Percentiles rank a stretch among this genome's conserved stretches.
These are phyloP conservation scores for Desoria tigrina DNA, from an alignment of 2,888 invertebrate species.

Conservation along the genomic window DNA sequence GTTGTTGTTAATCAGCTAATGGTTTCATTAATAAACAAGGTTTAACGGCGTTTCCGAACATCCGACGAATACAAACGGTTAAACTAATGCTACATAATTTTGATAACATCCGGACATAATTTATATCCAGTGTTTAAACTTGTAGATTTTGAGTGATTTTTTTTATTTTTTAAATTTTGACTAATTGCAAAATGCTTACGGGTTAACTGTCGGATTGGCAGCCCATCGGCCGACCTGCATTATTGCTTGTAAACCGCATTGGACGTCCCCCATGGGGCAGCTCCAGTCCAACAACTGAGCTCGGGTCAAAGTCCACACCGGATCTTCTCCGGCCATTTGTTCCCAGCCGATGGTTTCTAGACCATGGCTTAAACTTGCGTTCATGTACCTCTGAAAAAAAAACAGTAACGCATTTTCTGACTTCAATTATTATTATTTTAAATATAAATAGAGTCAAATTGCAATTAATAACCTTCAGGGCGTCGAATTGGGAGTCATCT, in stretches of 20 bases:
- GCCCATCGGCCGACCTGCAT: background rate
- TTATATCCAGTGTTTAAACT: too few relatives aligned
- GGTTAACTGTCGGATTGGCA: conserved; percentile 4
- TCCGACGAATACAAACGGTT: too few relatives aligned
- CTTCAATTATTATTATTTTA: too few relatives aligned
- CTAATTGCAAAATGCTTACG: conserved; percentile 13
- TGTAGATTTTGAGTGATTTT: too few relatives aligned
- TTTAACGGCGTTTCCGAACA: background rate
- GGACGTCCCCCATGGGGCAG: conserved; percentile 14
- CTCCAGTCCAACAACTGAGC: conserved; percentile 23
- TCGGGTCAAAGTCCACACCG: conserved; percentile 8
- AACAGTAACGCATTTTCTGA: background rate
- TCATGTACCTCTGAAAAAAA: conserved; percentile 2
- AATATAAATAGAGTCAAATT: too few relatives aligned
- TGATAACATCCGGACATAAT: too few relatives aligned
- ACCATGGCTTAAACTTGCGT: background rate
- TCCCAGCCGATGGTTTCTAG: background rate
- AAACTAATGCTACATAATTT: too few relatives aligned
- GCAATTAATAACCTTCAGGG: too few relatives aligned
- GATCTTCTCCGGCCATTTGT: conserved; percentile 1
- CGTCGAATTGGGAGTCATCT: background rate
- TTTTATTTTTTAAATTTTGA: too few relatives aligned
- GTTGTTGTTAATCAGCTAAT: background rate
- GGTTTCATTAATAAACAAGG: background rate
- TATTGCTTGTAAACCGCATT: conserved; percentile 3